Conservation (phyloP, 2,888 invertebrate species). For the Phengaris arion region DNA sequence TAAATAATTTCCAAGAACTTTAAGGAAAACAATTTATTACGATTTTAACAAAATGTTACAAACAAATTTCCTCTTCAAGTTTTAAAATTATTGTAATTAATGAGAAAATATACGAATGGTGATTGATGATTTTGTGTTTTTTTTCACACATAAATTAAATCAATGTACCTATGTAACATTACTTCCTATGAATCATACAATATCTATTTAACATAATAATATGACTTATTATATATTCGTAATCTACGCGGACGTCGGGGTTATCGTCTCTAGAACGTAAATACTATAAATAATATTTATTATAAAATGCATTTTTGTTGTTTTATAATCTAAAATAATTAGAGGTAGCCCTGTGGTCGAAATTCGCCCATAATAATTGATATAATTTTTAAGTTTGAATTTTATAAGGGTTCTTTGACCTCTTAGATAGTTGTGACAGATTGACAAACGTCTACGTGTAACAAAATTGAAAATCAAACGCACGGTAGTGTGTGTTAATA, state of each 20-base stretch:
- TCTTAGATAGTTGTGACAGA: too few relatives aligned
- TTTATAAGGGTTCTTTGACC: too few relatives aligned
- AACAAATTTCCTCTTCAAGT: not conserved
- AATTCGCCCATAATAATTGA: too few relatives aligned
- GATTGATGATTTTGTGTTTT: constrained; percentile 1
- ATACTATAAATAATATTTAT: not conserved
- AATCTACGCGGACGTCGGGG: constrained; percentile 55
- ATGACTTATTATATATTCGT: constrained; percentile 51
- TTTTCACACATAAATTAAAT: constrained; percentile 25
- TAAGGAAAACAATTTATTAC: not conserved
- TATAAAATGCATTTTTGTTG: not conserved
- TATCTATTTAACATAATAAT: constrained; percentile 29
- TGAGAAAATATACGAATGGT: not conserved
- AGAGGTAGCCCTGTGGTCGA: too few relatives aligned
- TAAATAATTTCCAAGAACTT: not conserved
- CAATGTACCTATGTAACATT: constrained; percentile 40
- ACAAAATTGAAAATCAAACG: too few relatives aligned
- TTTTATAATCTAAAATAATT: too few relatives aligned
- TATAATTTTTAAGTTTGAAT: too few relatives aligned
- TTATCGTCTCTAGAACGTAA: constrained; percentile 45
- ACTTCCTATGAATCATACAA: constrained; percentile 59
- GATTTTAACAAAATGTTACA: not conserved
- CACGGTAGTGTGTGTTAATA: too few relatives aligned
- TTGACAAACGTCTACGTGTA: too few relatives aligned
- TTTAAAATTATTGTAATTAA: not conserved